Percentiles rank a stretch among this genome's conserved stretches.
phyloP scores from a whole-genome alignment of 2,113 vertebrate species.

The Carlito syrichta region DNA sequence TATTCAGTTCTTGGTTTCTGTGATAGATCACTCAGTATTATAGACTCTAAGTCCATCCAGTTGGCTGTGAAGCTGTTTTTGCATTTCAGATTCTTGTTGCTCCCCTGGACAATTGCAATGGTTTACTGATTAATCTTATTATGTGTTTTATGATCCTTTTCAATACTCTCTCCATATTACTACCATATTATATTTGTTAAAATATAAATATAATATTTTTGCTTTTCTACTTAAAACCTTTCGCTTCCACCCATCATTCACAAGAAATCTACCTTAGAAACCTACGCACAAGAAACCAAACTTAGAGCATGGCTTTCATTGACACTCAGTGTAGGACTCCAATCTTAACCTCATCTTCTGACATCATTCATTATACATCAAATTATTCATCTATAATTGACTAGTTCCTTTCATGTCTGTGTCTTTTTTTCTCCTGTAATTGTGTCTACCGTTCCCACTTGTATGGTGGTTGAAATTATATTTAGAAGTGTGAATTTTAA shows the following conservation, averaged over 20 bases:
- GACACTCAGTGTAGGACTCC: not conserved
- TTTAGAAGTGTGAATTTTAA: not conserved
- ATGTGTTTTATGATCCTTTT: not conserved
- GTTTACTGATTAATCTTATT: not conserved
- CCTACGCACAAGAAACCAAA: not conserved
- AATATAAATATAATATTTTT: not conserved
- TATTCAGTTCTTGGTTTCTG: too few relatives aligned
- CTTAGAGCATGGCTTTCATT: not conserved
- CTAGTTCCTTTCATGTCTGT: not conserved
- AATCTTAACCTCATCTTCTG: not conserved
- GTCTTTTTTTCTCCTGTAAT: not conserved
- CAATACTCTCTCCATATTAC: not conserved
- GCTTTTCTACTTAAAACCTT: not conserved
- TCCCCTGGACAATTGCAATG: not conserved
- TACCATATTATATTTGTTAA: not conserved
- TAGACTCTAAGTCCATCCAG: too few relatives aligned
- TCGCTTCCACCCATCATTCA: not conserved
- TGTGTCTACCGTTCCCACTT: not conserved
- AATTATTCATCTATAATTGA: not conserved
- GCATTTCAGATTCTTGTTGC: not conserved
- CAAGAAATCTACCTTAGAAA: too few relatives aligned
- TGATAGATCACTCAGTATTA: too few relatives aligned
- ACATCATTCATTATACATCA: not conserved
- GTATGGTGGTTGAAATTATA: not conserved
- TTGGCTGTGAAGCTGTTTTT: too few relatives aligned